Conservation (phyloP, 1,140 invertebrate genomes). For the Calliphora vicina region DNA sequence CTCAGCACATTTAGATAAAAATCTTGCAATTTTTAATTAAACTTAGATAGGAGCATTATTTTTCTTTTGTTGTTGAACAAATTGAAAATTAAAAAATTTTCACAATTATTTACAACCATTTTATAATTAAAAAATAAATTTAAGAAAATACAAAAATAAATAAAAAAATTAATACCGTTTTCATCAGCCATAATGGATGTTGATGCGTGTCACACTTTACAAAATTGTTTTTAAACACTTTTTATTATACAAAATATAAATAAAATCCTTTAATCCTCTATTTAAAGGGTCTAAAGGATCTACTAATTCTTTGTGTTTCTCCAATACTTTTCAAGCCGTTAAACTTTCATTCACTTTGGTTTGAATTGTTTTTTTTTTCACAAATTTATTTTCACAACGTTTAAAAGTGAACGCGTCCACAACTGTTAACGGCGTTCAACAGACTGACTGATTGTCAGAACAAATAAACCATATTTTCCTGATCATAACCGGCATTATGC, state of each 20-base stretch:
- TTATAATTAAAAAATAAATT: too few species aligned
- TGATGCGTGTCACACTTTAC: neutral
- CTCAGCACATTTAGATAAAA: too few species aligned
- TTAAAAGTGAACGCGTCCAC: conserved; percentile 45
- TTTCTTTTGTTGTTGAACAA: neutral
- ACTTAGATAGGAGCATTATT: neutral
- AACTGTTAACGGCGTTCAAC: conserved; percentile 55
- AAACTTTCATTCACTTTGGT: neutral
- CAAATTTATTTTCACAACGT: neutral
- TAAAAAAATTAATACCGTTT: conserved; percentile 16
- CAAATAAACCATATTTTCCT: conserved; percentile 1
- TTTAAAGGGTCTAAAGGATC: neutral
- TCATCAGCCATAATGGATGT: neutral
- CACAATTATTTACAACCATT: too few species aligned
- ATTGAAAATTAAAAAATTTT: too few species aligned
- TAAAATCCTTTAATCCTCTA: neutral
- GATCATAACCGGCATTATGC: conserved; percentile 3
- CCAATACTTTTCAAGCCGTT: neutral
- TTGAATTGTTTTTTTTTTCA: too few species aligned
- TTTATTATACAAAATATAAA: neutral
- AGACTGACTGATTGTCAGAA: conserved; percentile 49
- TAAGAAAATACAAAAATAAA: neutral
- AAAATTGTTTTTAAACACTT: neutral
- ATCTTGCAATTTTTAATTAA: neutral
- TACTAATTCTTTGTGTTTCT: neutral